phyloP scores from a whole-genome alignment of 2,888 invertebrate genomes.

The Pachycephus smyrnensis region DNA sequence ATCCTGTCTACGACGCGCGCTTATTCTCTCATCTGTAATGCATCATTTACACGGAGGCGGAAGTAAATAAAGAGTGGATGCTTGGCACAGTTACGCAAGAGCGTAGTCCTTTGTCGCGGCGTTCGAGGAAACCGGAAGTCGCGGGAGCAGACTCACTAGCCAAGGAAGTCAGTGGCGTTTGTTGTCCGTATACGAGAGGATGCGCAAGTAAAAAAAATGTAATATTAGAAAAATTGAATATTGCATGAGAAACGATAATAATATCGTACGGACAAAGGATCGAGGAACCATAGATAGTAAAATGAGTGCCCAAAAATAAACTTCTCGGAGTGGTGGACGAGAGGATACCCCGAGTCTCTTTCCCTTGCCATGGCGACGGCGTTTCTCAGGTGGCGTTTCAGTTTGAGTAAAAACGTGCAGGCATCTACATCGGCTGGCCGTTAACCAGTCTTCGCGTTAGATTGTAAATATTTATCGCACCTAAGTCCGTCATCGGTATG shows the following conservation, averaged over 20 bases:
- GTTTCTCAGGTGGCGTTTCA: conserved; percentile 24
- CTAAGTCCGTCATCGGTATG: conserved; percentile 10
- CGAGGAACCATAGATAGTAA: conserved; percentile 32
- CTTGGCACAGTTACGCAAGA: too few relatives aligned
- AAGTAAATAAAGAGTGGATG: too few relatives aligned
- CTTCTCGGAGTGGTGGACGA: conserved; percentile 32
- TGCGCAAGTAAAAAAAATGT: background rate
- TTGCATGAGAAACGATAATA: conserved; percentile 47
- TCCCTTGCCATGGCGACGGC: conserved; percentile 24
- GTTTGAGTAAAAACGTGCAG: conserved; percentile 36
- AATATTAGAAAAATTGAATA: conserved; percentile 36
- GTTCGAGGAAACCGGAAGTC: background rate
- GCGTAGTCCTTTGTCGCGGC: background rate
- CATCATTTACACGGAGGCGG: too few relatives aligned
- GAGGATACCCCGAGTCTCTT: conserved; percentile 15
- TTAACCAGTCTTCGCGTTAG: conserved; percentile 17
- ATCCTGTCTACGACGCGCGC: too few relatives aligned
- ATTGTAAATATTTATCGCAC: conserved; percentile 21
- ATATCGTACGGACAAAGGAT: conserved; percentile 40
- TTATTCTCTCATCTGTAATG: too few relatives aligned
- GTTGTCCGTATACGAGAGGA: background rate
- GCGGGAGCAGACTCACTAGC: background rate
- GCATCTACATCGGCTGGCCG: conserved; percentile 25
- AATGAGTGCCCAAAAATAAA: conserved; percentile 45
- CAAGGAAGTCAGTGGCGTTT: background rate